Base-by-base conservation (phyloP, 2,113 vertebrate genomes). In the Catagonus wagneri region DNA sequence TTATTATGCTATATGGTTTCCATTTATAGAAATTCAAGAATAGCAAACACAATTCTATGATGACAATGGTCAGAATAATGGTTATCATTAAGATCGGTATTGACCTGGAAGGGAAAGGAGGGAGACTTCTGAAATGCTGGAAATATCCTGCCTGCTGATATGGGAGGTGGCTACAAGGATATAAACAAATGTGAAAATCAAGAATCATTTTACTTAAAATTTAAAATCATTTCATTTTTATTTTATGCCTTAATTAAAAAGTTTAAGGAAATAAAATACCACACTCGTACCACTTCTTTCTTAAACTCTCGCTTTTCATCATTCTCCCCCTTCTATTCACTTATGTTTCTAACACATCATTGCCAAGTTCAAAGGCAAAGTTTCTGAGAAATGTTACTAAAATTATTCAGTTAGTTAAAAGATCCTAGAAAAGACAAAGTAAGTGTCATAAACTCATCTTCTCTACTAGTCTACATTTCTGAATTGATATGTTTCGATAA, bases 311-410 rank as follows among this genome's bases (percentile, higher is more conserved):
- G 7, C 16, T 58, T 72, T 2, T 89, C 36, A 75, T 68, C 34
- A 34, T 29, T 63, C 34, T 29, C 6, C 36, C 9, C 2, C 54
- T 81, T 29, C 19, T 15, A 52, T 74, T 34, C 20, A 52, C 7
- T 79, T 89, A 54, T 74, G 9, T 36, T 69, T 90, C 25, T 75
- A 65, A 68, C 17, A 68, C 22, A 20, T 34, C 32, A 16, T 68
- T 96, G 58, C 61, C 44, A 90, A 75, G 19, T 25, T 60, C 32
- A 20, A 84, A 76, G 25, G n/a, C 58, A 60, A 78, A 80, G 85
- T 83, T 92, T 74, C 83, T 81, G 72, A 96, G 34, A 94, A 92
- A 71, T 27, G 8, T 61, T 54, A 71, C 58, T 25, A 11, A 84
- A 83, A 54, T 27, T 1, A 29, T 52, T 54, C 32, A 58, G 9